A percentile compares a stretch with the other conserved stretches of the same genome.
These are phyloP conservation scores for Helogale parvula DNA, from an alignment of 2,113 vertebrate species.

Conservation along the genomic window DNA sequence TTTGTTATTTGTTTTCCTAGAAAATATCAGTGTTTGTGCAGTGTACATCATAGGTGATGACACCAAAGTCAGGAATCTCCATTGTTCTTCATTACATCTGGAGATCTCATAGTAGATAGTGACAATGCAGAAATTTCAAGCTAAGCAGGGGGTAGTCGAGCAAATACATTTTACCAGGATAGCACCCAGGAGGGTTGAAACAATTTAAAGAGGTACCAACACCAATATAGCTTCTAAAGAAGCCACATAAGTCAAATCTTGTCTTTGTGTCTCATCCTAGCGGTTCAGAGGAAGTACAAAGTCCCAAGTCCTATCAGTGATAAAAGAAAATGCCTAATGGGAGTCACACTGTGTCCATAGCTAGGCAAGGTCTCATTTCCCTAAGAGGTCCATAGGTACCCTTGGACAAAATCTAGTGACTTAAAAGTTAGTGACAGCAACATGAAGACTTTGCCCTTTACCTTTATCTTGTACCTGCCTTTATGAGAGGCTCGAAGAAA, in stretches of 20 bases:
- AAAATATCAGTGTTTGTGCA: conserved; percentile 18
- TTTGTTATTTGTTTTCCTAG: conserved; percentile 5
- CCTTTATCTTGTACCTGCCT: background rate
- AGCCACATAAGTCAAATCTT: background rate
- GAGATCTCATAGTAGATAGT: background rate
- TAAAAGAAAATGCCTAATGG: background rate
- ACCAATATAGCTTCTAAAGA: background rate
- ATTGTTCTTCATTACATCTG: background rate
- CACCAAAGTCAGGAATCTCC: background rate
- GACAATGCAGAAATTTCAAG: background rate
- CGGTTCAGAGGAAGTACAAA: background rate
- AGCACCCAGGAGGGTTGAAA: background rate
- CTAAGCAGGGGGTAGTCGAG: background rate
- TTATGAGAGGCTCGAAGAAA: background rate
- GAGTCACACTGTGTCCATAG: background rate
- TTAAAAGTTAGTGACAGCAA: conserved; percentile 25
- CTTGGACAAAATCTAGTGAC: background rate
- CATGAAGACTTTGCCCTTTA: background rate
- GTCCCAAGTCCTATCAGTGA: background rate
- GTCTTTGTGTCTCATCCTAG: background rate
- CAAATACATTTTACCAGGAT: background rate
- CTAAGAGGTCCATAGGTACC: background rate
- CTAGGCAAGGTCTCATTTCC: background rate
- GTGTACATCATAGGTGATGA: background rate
- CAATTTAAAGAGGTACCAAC: background rate